A percentile compares a stretch with the other conserved stretches of the same genome.
Evolutionary conservation across 2,888 invertebrate genomes (phyloP).

Genomic region (Entomobrya multifasciata): DNA sequence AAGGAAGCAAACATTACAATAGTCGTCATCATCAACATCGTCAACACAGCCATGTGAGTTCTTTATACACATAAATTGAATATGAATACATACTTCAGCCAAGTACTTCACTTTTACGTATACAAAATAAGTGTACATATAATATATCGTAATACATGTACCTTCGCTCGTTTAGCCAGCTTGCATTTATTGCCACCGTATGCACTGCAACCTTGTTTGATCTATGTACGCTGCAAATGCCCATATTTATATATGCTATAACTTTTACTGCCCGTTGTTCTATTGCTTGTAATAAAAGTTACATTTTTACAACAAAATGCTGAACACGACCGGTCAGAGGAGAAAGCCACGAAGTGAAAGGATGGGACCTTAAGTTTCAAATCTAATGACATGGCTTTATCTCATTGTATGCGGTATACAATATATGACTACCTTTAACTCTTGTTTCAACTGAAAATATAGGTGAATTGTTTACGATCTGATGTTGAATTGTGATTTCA

Average conservation of each 20-base stretch:
- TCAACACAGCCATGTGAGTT: constrained; percentile 13
- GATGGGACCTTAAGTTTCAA: constrained; percentile 18
- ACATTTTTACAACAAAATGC: background rate
- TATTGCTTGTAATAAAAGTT: constrained; percentile 22
- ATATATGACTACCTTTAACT: background rate
- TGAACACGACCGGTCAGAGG: background rate
- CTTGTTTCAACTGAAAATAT: background rate
- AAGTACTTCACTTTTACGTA: no score
- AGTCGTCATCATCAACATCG: constrained; percentile 43
- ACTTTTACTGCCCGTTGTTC: no score
- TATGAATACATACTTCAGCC: background rate
- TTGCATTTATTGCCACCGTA: background rate
- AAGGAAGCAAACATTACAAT: constrained; percentile 47
- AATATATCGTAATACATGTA: no score
- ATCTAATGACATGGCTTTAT: constrained; percentile 63
- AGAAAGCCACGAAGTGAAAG: background rate
- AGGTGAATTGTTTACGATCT: no score
- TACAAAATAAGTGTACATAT: no score
- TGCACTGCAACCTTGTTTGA: no score
- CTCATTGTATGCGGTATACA: no score
- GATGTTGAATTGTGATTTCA: background rate
- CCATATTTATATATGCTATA: no score
- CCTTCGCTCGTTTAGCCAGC: no score
- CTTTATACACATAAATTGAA: background rate
- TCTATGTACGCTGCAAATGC: no score